Conservation (phyloP, 2,888 invertebrate genomes). For the Syrphus vitripennis region DNA sequence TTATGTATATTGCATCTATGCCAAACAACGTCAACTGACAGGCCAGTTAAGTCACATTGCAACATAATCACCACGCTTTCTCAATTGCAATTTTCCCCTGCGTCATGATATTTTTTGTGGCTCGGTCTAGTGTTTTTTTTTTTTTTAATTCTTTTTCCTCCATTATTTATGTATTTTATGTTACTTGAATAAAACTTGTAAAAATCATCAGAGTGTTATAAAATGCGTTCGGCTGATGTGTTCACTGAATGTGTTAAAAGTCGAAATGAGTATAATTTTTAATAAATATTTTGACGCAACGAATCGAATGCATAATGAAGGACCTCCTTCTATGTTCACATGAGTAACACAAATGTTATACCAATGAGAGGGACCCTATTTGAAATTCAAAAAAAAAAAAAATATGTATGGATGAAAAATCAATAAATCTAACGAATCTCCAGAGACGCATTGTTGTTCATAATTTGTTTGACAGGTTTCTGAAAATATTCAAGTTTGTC, state of each 20-base stretch:
- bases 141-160: background rate
- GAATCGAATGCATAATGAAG: constrained; percentile 43
- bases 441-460: constrained; percentile 44
- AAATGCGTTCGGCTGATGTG: constrained; percentile 32
- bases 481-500: background rate
- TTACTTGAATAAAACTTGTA: background rate
- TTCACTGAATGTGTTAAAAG: constrained; percentile 1
- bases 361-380: background rate
- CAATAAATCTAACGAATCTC: constrained; percentile 24
- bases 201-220: constrained; percentile 32
- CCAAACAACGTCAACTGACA: constrained; percentile 41
- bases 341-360: background rate
- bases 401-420: background rate
- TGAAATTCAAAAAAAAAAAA: constrained; percentile 2
- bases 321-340: background rate
- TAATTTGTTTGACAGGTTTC: constrained; percentile 34
- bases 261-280: background rate
- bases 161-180: background rate
- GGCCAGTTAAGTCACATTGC: constrained; percentile 33
- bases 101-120: background rate
- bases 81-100: constrained; percentile 45
- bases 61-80: constrained; percentile 55
- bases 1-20: constrained; percentile 10
- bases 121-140: background rate
- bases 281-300: background rate